Percentiles rank a stretch among this genome's conserved stretches.
phyloP scores from a whole-genome alignment of 1,140 invertebrate species.

The Zaprionus inermis region DNA sequence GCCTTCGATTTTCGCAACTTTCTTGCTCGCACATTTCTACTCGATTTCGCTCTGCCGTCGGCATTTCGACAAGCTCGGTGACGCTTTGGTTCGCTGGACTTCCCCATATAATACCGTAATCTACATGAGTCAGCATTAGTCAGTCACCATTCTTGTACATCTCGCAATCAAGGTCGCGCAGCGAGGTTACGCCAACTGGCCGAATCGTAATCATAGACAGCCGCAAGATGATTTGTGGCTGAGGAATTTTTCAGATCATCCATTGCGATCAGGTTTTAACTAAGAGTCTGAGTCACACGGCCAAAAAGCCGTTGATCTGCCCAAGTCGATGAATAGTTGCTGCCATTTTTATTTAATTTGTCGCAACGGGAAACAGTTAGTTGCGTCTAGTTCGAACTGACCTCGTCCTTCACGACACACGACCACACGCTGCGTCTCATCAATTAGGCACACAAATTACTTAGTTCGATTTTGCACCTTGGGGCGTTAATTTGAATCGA shows the following conservation, averaged over 20 bases:
- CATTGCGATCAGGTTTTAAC: conserved; percentile 30
- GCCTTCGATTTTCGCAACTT: not conserved
- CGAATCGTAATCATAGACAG: conserved; percentile 37
- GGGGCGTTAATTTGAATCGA: not conserved
- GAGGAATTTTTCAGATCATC: conserved; percentile 21
- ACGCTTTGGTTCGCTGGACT: not conserved
- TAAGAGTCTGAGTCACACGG: conserved; percentile 34
- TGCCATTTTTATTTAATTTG: not conserved
- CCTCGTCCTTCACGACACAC: conserved; percentile 44
- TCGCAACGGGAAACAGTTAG: conserved; percentile 5
- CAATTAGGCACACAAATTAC: conserved; percentile 71
- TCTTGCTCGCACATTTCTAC: not conserved
- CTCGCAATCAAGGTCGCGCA: conserved; percentile 22
- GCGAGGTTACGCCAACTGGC: conserved; percentile 31
- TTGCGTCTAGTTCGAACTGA: conserved; percentile 12
- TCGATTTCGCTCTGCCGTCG: conserved; percentile 20
- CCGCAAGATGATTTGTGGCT: conserved; percentile 32
- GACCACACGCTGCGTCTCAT: conserved; percentile 57
- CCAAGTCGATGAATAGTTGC: not conserved
- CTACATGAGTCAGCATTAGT: conserved; percentile 42
- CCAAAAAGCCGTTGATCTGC: not conserved
- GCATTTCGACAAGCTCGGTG: conserved; percentile 10
- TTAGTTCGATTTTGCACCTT: conserved; percentile 39
- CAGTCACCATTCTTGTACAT: conserved; percentile 32
- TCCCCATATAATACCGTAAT: conserved; percentile 11